phyloP scores from a whole-genome alignment of 2,888 invertebrate species.

The Gari tellinella region DNA sequence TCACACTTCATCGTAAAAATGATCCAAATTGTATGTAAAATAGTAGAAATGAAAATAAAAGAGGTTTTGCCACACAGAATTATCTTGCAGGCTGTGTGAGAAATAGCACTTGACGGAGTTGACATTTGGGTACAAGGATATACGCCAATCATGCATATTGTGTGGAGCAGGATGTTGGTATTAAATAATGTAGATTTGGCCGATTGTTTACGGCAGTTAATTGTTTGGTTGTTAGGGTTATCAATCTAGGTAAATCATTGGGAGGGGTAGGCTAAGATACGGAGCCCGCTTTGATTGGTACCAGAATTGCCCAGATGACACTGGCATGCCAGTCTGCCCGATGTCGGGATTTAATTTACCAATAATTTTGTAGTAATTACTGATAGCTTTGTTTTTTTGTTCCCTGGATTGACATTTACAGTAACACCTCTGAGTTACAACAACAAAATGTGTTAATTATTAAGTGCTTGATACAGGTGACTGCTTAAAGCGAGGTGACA shows the following conservation, averaged over 20 bases:
- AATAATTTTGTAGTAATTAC: slow-evolving; percentile 1
- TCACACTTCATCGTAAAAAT: too few species aligned
- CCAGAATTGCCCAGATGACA: slow-evolving; percentile 29
- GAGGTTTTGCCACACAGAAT: too few species aligned
- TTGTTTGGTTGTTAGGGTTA: slow-evolving; percentile 41
- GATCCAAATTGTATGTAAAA: too few species aligned
- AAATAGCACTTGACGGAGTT: too few species aligned
- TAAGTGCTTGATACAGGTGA: too few species aligned
- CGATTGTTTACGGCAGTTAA: slow-evolving; percentile 32
- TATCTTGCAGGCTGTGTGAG: too few species aligned
- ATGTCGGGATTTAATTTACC: slow-evolving; percentile 1
- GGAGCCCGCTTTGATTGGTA: slow-evolving; percentile 22
- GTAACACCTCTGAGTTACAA: too few species aligned
- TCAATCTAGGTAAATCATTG: slow-evolving; percentile 29
- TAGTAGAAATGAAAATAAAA: too few species aligned
- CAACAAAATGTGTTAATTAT: too few species aligned
- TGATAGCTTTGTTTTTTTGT: slow-evolving; percentile 5
- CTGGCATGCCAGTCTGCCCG: slow-evolving; percentile 1
- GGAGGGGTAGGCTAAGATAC: slow-evolving; percentile 32
- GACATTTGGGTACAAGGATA: slow-evolving; percentile 9
- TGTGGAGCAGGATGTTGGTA: slow-evolving; percentile 19
- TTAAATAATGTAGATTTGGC: slow-evolving; percentile 33
- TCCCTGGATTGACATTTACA: background rate
- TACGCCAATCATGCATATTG: slow-evolving; percentile 31
- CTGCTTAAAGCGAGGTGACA: too few species aligned